Percentiles rank a stretch among this genome's conserved stretches.
These are phyloP conservation scores for Phaonia tiefii DNA, from an alignment of 2,888 invertebrate genomes.

Conservation along the genomic window DNA sequence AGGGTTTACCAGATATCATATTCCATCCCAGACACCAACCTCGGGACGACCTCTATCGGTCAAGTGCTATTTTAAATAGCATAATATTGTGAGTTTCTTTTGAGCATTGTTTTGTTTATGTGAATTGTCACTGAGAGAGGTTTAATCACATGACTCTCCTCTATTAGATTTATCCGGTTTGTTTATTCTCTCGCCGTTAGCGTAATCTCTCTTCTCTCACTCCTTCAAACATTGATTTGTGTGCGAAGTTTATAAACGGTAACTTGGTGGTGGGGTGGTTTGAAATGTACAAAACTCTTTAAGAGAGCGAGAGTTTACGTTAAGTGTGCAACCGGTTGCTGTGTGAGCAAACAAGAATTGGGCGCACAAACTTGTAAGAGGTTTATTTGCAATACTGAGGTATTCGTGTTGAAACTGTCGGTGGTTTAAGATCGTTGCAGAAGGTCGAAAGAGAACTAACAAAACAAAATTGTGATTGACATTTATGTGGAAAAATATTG, in stretches of 20 bases:
- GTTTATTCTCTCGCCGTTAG: neutral
- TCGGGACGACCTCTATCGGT: too few relatives aligned
- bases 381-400: neutral
- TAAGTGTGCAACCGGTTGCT: slow-evolving; percentile 28
- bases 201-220: neutral
- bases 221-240: slow-evolving; percentile 12
- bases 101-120: too few relatives aligned
- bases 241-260: slow-evolving; percentile 9
- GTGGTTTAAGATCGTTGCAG: slow-evolving; percentile 9
- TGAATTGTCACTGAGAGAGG: too few relatives aligned
- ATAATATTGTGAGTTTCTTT: too few relatives aligned
- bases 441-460: neutral
- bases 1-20: too few relatives aligned
- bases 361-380: slow-evolving; percentile 17
- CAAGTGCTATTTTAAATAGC: too few relatives aligned
- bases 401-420: slow-evolving; percentile 21
- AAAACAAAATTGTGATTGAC: neutral
- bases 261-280: neutral
- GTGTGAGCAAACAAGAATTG: neutral
- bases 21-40: too few relatives aligned
- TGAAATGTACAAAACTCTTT: too few relatives aligned
- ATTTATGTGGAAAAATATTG: neutral
- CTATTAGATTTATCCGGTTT: too few relatives aligned
- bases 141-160: too few relatives aligned
- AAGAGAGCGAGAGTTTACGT: neutral